Percentiles rank a stretch among this genome's conserved stretches.
These are phyloP conservation scores for Aplidium turbinatum DNA, from an alignment of 23 tunicate species.

Conservation along the genomic window DNA sequence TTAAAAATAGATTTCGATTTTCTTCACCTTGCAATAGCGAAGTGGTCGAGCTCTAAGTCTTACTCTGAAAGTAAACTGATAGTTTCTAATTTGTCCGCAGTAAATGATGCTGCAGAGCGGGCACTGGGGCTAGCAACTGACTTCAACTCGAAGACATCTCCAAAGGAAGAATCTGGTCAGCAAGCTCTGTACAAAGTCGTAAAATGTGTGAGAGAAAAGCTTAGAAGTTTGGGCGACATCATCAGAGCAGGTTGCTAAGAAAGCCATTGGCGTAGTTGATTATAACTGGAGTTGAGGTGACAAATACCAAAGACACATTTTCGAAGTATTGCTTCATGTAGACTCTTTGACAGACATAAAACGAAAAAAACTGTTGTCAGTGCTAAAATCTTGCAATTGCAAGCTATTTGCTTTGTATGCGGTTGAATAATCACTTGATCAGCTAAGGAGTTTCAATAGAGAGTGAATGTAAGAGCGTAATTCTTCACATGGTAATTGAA, in stretches of 20 bases:
- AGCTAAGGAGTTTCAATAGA: too few relatives aligned
- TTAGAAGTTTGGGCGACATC: slow-evolving; percentile 21
- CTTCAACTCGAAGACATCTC: slow-evolving; percentile 9
- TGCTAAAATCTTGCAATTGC: too few relatives aligned
- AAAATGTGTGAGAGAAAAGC: slow-evolving; percentile 5
- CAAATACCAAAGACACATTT: too few relatives aligned
- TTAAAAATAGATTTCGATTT: neutral
- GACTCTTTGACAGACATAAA: too few relatives aligned
- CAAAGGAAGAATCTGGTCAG: slow-evolving; percentile 6
- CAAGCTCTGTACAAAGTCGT: slow-evolving; percentile 18
- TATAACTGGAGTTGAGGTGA: slow-evolving; percentile 11
- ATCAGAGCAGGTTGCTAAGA: slow-evolving; percentile 3
- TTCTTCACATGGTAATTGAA: too few relatives aligned
- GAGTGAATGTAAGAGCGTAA: too few relatives aligned
- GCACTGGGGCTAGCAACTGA: slow-evolving; percentile 9
- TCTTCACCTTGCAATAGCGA: slow-evolving; percentile 5
- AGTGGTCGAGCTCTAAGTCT: slow-evolving; percentile 5
- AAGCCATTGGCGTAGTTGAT: slow-evolving; percentile 6
- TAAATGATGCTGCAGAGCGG: slow-evolving; percentile 21
- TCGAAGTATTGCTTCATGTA: too few relatives aligned
- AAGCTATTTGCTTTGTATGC: too few relatives aligned
- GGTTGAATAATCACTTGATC: too few relatives aligned
- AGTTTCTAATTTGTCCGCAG: neutral
- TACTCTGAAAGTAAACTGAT: slow-evolving; percentile 4
- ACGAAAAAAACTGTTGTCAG: too few relatives aligned